These are phyloP conservation scores for Isotomurus palustris DNA, from an alignment of 2,888 invertebrate genomes.

Conservation along the genomic window DNA sequence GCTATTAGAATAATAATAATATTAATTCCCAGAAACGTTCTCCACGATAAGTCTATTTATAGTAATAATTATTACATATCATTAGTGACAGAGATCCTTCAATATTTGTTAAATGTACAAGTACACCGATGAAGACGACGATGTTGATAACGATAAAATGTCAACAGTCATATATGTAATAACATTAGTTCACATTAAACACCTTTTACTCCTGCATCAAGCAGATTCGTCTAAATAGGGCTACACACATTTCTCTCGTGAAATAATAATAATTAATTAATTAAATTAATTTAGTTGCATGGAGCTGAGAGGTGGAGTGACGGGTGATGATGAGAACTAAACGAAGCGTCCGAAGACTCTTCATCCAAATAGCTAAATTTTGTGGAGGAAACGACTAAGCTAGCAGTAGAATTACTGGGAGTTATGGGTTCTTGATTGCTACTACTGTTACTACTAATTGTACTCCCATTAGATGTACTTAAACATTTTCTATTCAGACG, in stretches of 20 bases:
- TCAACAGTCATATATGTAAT: background rate
- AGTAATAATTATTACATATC: background rate
- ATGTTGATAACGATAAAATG: background rate
- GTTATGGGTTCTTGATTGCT: background rate
- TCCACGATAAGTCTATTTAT: background rate
- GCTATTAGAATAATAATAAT: background rate
- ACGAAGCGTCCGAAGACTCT: background rate
- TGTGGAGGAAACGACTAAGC: constrained; percentile 7
- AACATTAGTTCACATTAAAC: background rate
- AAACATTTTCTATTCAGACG: constrained; percentile 40
- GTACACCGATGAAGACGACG: background rate
- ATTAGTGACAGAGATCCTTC: constrained; percentile 14
- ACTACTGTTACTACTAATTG: constrained; percentile 14
- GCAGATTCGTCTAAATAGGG: too few relatives aligned
- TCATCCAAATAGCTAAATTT: constrained; percentile 11
- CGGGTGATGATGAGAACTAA: constrained; percentile 2
- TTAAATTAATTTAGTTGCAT: constrained; percentile 8
- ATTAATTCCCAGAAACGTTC: background rate
- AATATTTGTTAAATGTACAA: constrained; percentile 8
- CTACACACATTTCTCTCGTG: too few relatives aligned
- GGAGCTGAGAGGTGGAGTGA: constrained; percentile 4
- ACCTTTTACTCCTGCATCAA: too few relatives aligned
- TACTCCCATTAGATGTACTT: constrained; percentile 22
- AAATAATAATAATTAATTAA: constrained; percentile 1
- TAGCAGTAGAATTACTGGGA: constrained; percentile 11